Evolutionary conservation across 2,113 vertebrate genomes (phyloP), one percentile per base, ranked within the genome.

Genomic region (Poecile atricapillus): DNA sequence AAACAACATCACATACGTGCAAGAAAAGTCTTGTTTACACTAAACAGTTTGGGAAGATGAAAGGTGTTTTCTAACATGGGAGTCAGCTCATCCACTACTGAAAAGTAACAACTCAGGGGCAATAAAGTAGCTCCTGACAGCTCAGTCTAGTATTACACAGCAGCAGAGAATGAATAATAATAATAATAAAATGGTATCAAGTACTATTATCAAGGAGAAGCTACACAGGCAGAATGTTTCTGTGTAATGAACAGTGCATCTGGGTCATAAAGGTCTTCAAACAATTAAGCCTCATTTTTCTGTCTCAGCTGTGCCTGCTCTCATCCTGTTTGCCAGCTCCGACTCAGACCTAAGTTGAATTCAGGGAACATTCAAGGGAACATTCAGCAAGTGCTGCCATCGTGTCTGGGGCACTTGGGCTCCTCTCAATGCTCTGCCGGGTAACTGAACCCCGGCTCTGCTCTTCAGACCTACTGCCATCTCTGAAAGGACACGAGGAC

Each of bases 11-110:
- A 37, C 62, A 33, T 37, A 60, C 9, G 8, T 74, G n/a, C 79
- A 80, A 33, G 93, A 93, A 90, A 89, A 74, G 68, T 46, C 60
- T 81, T 94, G 52, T 93, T 92, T 83, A 83, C 68, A 83, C 62
- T 65, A 92, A 93, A 90, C n/a, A 85, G 37, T 84, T 62, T 59
- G 62, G 13, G n/a, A 80, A 82, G 69, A 92, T 73, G 33, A 86
- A 90, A 93, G 53, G 64, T 69, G 31, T 78, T 94, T 83, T 52
- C 64, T 63, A 78, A 64, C 39, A 23, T 12, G n/a, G 37, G 39
- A 90, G 71, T 73, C 67, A 73, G 50, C 63, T 88, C 69, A 74
- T 71, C 60, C 53, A n/a, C 64, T 37, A 67, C 43, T 0, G 0
- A 60, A 49, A 86, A 67, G 33, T 39, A 67, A 52, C 59, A 55